These are phyloP conservation scores for Ceraclea dissimilis DNA, from an alignment of 2,888 invertebrate genomes.

Conservation along the genomic window DNA sequence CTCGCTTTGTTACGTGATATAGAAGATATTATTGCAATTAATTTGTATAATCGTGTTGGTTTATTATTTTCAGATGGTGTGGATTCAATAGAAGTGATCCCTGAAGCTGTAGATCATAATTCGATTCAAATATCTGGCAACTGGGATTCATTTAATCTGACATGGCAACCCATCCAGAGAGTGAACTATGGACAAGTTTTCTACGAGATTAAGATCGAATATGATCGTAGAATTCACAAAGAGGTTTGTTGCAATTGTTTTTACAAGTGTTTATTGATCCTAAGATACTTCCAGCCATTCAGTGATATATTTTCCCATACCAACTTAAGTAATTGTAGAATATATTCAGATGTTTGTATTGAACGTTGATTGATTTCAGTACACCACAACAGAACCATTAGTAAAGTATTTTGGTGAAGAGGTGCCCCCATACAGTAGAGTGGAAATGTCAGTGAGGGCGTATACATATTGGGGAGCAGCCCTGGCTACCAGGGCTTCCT, in stretches of 20 bases:
- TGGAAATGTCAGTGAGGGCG: conserved; percentile 69
- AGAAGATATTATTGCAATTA: too few species aligned
- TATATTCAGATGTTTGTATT: not conserved
- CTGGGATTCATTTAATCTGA: conserved; percentile 75
- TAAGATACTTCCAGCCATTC: too few species aligned
- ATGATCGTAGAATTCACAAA: conserved; percentile 34
- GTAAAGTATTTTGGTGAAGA: conserved; percentile 40
- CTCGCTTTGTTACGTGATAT: too few species aligned
- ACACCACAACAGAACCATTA: conserved; percentile 46
- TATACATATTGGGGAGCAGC: conserved; percentile 82
- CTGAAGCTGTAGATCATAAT: conserved; percentile 58
- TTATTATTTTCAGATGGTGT: conserved; percentile 4
- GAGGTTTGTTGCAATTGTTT: conserved; percentile 13
- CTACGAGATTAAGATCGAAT: conserved; percentile 68
- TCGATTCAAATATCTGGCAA: conserved; percentile 65
- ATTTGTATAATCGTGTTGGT: too few species aligned
- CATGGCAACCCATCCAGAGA: conserved; percentile 68
- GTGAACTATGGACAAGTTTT: conserved; percentile 75
- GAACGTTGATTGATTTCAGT: conserved; percentile 33
- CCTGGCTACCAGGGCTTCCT: conserved; percentile 49
- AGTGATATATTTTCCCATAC: too few species aligned
- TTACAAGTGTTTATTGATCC: too few species aligned
- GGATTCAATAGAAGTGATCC: conserved; percentile 55
- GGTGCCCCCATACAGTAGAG: conserved; percentile 59
- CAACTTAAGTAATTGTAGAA: too few species aligned